A percentile compares a stretch with the other conserved stretches of the same genome.
These are phyloP conservation scores for Drosophila insularis DNA, from an alignment of 1,140 invertebrate genomes.

Conservation along the genomic window DNA sequence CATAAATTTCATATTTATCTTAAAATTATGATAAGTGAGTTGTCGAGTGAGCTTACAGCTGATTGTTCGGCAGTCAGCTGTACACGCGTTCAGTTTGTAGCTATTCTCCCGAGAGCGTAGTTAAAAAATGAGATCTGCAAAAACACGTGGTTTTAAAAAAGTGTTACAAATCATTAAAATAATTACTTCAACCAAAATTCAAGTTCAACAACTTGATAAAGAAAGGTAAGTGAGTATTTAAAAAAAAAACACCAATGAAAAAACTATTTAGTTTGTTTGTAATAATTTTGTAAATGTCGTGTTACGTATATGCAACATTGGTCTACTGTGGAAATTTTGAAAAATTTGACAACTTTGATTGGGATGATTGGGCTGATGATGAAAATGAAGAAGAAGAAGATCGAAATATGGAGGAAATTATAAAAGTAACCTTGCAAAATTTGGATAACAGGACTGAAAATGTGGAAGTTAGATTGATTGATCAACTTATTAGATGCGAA, in stretches of 20 bases:
- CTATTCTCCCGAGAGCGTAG: no score
- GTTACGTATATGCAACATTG: slow-evolving; percentile 32
- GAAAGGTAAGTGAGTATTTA: slow-evolving; percentile 7
- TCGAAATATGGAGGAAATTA: slow-evolving; percentile 14
- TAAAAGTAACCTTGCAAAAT: slow-evolving; percentile 8
- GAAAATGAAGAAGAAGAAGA: slow-evolving; percentile 15
- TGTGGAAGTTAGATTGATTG: neutral
- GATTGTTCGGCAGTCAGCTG: no score
- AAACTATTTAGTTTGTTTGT: neutral
- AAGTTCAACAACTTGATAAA: neutral
- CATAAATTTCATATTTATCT: no score
- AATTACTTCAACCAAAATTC: no score
- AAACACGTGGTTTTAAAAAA: no score
- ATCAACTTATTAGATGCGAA: neutral
- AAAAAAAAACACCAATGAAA: slow-evolving; percentile 5
- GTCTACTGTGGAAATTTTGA: slow-evolving; percentile 20
- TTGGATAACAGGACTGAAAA: neutral
- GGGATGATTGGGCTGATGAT: slow-evolving; percentile 21
- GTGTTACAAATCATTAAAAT: no score
- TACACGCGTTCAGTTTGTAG: no score
- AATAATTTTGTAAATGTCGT: slow-evolving; percentile 30
- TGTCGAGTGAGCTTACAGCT: no score
- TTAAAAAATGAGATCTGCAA: no score
- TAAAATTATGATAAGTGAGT: no score
- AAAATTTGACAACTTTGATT: slow-evolving; percentile 32